A percentile compares a stretch with the other conserved stretches of the same genome.
These are phyloP conservation scores for Notolepis coatsorum DNA, from an alignment of 2,797 vertebrate genomes.

Conservation along the genomic window DNA sequence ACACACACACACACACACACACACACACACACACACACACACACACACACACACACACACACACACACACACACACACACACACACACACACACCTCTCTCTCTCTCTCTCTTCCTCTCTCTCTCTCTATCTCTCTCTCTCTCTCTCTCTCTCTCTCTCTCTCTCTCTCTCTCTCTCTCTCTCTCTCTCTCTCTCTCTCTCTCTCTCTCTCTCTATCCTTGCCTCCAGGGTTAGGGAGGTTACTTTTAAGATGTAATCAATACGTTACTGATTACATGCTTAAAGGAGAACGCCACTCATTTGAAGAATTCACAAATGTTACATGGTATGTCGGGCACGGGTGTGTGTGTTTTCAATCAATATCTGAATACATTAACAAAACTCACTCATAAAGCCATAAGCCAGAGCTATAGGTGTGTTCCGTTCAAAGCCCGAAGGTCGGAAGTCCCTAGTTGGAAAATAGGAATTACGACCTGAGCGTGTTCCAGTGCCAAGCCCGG, in stretches of 20 bases:
- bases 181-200: not conserved
- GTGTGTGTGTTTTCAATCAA: no score
- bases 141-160: not conserved
- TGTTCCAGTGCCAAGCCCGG: no score
- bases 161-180: not conserved
- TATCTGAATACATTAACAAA: no score
- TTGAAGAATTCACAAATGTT: no score
- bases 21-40: not conserved
- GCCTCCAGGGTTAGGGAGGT: no score
- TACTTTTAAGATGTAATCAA: slow-evolving; percentile 46
- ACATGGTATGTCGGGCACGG: no score
- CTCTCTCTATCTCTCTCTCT: not conserved
- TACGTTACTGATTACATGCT: slow-evolving; percentile 60
- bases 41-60: not conserved
- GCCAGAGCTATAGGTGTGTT: no score
- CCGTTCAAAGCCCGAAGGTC: no score
- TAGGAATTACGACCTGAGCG: no score
- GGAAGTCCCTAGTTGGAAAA: no score
- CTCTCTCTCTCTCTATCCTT: not conserved
- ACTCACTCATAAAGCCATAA: no score
- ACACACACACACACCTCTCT: not conserved
- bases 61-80: not conserved
- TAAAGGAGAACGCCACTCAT: no score
- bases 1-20: not conserved
- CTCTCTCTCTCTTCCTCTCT: not conserved